Conservation (phyloP, 2,797 vertebrate genomes). For the Syngnathus rostellatus region DNA sequence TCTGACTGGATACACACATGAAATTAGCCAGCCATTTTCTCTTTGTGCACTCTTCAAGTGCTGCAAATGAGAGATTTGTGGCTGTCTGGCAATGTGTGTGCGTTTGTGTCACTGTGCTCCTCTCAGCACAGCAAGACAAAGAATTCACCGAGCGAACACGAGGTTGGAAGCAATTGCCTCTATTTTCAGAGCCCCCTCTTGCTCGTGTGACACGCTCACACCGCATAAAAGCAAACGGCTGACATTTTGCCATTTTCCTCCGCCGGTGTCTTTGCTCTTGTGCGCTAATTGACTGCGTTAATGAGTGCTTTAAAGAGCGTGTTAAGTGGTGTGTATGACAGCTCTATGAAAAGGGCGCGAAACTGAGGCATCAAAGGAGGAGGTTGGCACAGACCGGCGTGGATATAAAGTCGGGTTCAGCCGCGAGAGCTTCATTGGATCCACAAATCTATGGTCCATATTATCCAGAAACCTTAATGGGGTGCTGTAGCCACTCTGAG, state of each 20-base stretch:
- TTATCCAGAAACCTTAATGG: slow-evolving; percentile 4
- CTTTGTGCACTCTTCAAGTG: slow-evolving; percentile 19
- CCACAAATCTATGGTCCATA: slow-evolving; percentile 6
- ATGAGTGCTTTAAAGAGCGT: slow-evolving; percentile 46
- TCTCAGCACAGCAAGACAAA: slow-evolving; percentile 54
- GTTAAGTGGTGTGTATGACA: slow-evolving; percentile 29
- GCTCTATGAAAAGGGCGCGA: slow-evolving; percentile 26
- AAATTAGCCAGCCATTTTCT: slow-evolving; percentile 13
- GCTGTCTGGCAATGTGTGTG: slow-evolving; percentile 1
- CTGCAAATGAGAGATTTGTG: slow-evolving; percentile 8
- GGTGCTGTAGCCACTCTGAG: slow-evolving; percentile 11
- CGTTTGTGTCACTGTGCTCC: slow-evolving; percentile 24
- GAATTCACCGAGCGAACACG: slow-evolving; percentile 53
- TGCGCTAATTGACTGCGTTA: slow-evolving; percentile 50
- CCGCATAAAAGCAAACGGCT: slow-evolving; percentile 46
- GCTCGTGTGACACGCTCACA: slow-evolving; percentile 44
- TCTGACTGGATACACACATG: neutral
- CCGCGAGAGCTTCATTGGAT: slow-evolving; percentile 13
- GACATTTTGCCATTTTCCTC: slow-evolving; percentile 51
- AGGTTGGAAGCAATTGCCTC: slow-evolving; percentile 50
- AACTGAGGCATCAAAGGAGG: slow-evolving; percentile 6
- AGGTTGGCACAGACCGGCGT: too few species aligned
- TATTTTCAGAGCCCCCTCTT: slow-evolving; percentile 53
- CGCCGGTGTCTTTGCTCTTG: slow-evolving; percentile 23
- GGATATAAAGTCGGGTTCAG: neutral